These are phyloP conservation scores for Nerophis lumbriciformis DNA, from an alignment of 2,113 vertebrate species.

Conservation along the genomic window DNA sequence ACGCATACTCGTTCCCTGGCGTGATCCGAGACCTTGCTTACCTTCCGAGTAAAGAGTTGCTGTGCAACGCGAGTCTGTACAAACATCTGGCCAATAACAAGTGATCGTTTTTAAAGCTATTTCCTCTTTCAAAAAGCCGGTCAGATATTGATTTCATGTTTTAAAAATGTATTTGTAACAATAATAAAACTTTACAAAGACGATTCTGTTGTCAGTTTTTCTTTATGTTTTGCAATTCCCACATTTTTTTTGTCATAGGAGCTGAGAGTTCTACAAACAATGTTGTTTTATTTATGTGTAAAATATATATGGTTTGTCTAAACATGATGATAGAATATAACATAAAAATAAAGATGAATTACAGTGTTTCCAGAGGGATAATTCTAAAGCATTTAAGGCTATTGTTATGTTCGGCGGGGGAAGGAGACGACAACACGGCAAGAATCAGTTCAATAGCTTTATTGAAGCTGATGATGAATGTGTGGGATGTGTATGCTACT, in stretches of 20 bases:
- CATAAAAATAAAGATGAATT: too few species aligned
- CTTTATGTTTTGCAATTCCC: background rate
- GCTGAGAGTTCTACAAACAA: background rate
- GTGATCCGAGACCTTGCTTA: slow-evolving; percentile 76
- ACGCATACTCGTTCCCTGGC: slow-evolving; percentile 74
- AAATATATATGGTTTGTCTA: too few species aligned
- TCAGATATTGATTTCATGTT: background rate
- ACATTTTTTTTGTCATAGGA: background rate
- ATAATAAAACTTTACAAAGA: too few species aligned
- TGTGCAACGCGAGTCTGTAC: slow-evolving; percentile 66
- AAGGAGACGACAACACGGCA: too few species aligned
- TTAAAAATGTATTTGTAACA: background rate
- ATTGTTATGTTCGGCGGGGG: too few species aligned
- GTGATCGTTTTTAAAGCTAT: slow-evolving; percentile 21
- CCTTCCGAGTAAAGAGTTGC: slow-evolving; percentile 70
- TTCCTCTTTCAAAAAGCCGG: background rate
- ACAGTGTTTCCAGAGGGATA: too few species aligned
- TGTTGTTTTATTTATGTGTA: too few species aligned
- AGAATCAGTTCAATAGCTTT: too few species aligned
- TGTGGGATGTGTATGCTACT: too few species aligned
- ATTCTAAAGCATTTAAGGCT: too few species aligned
- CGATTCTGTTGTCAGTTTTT: background rate
- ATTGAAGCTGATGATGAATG: too few species aligned
- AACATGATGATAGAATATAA: too few species aligned
- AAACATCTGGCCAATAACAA: slow-evolving; percentile 65